Evolutionary conservation across 2,113 vertebrate genomes (phyloP), one percentile per base, ranked within the genome.

Genomic region (Micronycteris hirsuta): DNA sequence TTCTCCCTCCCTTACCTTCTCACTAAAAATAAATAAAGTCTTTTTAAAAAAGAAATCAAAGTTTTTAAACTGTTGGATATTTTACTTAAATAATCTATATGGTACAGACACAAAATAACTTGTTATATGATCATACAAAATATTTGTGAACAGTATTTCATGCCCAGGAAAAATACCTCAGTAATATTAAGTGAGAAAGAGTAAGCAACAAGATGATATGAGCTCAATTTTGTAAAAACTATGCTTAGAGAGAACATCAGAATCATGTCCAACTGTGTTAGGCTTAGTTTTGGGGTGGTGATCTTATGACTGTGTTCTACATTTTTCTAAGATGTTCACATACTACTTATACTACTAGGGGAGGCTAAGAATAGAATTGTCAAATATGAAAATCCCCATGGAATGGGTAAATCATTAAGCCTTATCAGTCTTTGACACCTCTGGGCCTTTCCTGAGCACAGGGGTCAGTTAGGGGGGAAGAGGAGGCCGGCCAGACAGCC

Each of bases 381-480:
- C 54, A 93, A 94, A 96, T n/a, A 95, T 92, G 31, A 26, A 82
- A 91, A 92, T 89, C 33, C 38, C 61, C 56, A 63, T 49, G 61
- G 33, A 92, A 20, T 91, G 22, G 45, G 9, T 89, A 93, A 93
- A 13, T 56, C 47, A 86, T 91, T 76, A 94, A 95, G 24, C 38
- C 71, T 91, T 97, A 85, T 67, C 80, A 89, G 54, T 78, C 49
- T 89, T 93, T 89, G 80, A 93, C 54, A 95, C 38, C 49, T 95
- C 81, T 96, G 24, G 68, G 54, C 28, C 68, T 93, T 96, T 96
- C 94, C 84, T 86, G 54, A 96, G 68, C 68, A 73, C 54, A 93
- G 26, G 41, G 68, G 67, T 89, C 52, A 85, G 31, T 77, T 52
- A 89, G 31, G 19, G 26, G 80, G 65, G 56, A 93, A 88, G 49